phyloP scores from a whole-genome alignment of 2,888 invertebrate genomes.

The Helicoverpa assulta region DNA sequence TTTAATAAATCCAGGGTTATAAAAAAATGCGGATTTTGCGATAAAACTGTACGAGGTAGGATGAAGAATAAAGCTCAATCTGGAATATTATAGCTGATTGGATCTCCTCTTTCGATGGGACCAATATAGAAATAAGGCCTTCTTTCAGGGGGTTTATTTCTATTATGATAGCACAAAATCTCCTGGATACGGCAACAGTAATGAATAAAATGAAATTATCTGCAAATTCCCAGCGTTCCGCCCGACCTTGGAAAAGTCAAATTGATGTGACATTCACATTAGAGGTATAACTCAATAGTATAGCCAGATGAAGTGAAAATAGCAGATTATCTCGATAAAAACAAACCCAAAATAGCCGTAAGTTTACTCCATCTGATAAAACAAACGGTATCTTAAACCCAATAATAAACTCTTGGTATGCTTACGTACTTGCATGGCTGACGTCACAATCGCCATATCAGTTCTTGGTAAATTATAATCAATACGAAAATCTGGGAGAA shows the following conservation, averaged over 20 bases:
- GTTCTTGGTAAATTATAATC: constrained; percentile 43
- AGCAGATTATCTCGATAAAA: constrained; percentile 45
- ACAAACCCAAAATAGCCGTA: constrained; percentile 48
- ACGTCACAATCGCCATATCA: constrained; percentile 43
- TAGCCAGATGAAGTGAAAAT: constrained; percentile 31
- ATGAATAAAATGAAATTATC: no score
- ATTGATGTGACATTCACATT: constrained; percentile 26
- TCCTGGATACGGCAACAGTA: no score
- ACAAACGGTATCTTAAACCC: constrained; percentile 54
- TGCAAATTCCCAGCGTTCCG: not conserved
- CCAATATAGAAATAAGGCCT: no score
- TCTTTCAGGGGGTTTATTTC: no score
- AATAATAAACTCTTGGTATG: constrained; percentile 51
- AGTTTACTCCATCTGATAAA: constrained; percentile 56
- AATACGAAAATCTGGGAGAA: constrained; percentile 32
- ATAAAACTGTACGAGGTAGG: no score
- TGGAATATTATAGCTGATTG: no score
- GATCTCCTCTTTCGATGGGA: no score
- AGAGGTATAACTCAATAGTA: constrained; percentile 20
- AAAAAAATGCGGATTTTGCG: not conserved
- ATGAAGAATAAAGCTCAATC: no score
- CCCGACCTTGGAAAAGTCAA: not conserved
- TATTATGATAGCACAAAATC: no score
- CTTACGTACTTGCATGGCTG: constrained; percentile 32
- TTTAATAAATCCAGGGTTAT: not conserved